Conservation (phyloP, 2,797 vertebrate genomes). For the Momotus momota region DNA sequence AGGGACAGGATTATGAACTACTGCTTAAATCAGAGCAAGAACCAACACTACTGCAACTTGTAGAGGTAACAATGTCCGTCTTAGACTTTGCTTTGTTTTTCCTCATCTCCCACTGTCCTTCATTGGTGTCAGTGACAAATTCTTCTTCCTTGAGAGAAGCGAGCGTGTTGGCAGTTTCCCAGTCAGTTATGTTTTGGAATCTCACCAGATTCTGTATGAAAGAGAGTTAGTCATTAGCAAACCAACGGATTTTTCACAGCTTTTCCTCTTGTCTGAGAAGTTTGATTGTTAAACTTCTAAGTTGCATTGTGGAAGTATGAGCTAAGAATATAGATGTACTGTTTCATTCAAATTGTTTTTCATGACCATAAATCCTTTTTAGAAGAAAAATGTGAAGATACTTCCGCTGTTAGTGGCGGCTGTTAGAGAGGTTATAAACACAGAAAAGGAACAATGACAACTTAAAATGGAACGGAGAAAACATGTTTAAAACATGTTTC, state of each 20-base stretch:
- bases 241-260: not conserved
- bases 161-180: not conserved
- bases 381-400: not conserved
- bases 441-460: not conserved
- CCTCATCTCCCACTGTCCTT: not conserved
- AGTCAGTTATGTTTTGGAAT: not conserved
- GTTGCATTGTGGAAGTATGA: not conserved
- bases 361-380: not conserved
- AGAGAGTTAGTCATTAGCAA: not conserved
- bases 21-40: constrained; percentile 88
- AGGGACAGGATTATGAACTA: constrained; percentile 85
- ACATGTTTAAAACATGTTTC: not conserved
- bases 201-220: not conserved
- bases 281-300: not conserved
- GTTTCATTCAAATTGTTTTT: not conserved
- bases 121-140: not conserved
- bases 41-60: constrained; percentile 88
- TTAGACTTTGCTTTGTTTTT: not conserved
- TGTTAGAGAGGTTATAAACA: not conserved
- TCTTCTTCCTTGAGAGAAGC: not conserved
- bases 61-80: constrained; percentile 83
- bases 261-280: not conserved
- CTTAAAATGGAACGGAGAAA: not conserved
- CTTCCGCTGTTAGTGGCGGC: not conserved
- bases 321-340: not conserved